Evolutionary conservation across 2,113 vertebrate genomes (phyloP), one percentile per base, ranked within the genome.

Genomic region (Tichodroma muraria): DNA sequence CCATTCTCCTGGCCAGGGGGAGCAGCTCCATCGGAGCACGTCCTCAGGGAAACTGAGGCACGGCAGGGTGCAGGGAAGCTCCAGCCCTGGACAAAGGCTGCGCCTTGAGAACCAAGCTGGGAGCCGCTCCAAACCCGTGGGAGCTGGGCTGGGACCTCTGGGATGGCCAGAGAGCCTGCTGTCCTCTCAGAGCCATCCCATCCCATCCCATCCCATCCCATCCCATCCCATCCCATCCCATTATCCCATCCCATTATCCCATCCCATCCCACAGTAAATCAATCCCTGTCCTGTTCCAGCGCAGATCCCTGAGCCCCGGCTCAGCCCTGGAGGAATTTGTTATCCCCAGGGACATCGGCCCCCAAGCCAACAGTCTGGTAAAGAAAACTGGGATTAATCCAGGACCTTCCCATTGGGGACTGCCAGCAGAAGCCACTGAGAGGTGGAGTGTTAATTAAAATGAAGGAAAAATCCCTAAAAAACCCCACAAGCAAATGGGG

Each of bases 321-420:
- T 81, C 65, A 40, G 44, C 49, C 53, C 6, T 1, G 0, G n/a
- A 25, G 15, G 11, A 5, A 9, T 59, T 40, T 17, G 8, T 33
- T 23, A 5, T 16, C 63, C 79, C 80, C 70, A 5, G 2, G 14
- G 12, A 38, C 54, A 1, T 9, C 21, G 0, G 2, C 38, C 76
- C 69, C 21, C 87, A 68, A 52, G 89, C 78, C 80, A 76, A 38
- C 37, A 81, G 63, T 65, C 15, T 16, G 21, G 37, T 22, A 81
- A 93, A 84, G 80, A 90, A 95, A 94, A 90, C 13, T 1, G 5
- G 87, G 94, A 95, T 97, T 85, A 90, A 95, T 90, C 93, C 94
- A 89, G 90, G 50, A 2, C 33, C 69, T 72, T 84, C 93, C 92
- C 54, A 2, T 38, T 61, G 20, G 92, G 93, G 75, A 56, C 65